Conservation (phyloP, 2,113 vertebrate genomes). For the Caretta caretta region DNA sequence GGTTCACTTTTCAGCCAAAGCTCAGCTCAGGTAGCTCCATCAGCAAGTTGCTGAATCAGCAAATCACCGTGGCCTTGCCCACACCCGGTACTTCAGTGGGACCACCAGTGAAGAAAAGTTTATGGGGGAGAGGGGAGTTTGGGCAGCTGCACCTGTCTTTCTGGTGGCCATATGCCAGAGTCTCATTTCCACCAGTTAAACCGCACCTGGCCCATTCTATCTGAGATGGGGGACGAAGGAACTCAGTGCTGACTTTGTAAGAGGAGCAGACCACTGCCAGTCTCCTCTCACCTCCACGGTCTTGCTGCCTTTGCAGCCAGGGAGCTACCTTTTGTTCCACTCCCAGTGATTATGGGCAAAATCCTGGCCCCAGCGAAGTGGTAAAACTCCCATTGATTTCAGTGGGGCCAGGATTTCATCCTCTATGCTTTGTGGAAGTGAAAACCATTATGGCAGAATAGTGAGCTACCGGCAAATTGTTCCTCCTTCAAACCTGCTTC, state of each 20-base stretch:
- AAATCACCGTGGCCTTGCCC: background rate
- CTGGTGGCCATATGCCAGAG: background rate
- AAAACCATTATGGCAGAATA: background rate
- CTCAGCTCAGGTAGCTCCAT: background rate
- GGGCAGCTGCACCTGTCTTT: background rate
- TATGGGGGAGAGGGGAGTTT: background rate
- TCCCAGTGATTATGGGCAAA: background rate
- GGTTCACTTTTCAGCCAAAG: background rate
- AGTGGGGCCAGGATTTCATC: background rate
- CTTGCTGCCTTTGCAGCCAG: background rate
- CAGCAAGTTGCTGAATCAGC: background rate
- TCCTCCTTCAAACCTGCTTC: background rate
- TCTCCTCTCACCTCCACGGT: background rate
- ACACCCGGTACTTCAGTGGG: background rate
- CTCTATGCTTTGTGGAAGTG: background rate
- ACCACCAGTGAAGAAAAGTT: background rate
- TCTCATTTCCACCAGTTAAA: background rate
- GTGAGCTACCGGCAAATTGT: rapidly evolving
- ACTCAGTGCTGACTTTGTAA: background rate
- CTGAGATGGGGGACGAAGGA: background rate
- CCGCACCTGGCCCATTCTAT: background rate
- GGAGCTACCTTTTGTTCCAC: background rate
- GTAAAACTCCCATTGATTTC: background rate
- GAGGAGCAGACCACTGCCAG: background rate
- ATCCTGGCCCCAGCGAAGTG: background rate